These are phyloP conservation scores for Burhinus bistriatus DNA, from an alignment of 2,113 vertebrate species.

Conservation along the genomic window DNA sequence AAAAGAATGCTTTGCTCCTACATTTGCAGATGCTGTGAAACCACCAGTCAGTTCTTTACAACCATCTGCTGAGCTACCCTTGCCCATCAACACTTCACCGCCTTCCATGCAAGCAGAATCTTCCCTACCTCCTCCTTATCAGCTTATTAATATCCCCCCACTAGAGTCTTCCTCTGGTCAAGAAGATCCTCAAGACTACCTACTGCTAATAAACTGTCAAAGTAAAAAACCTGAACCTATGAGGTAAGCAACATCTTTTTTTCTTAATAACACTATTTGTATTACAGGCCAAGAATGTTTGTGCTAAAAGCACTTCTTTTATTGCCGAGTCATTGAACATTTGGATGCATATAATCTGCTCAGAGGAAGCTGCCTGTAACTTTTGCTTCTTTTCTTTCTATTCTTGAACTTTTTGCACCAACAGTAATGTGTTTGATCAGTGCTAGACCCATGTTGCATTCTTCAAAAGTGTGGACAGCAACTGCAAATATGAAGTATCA, in stretches of 20 bases:
- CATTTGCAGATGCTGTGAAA: slow-evolving; percentile 81
- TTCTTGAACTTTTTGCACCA: not conserved
- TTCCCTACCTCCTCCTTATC: slow-evolving; percentile 89
- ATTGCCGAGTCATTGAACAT: fast-evolving
- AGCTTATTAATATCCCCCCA: slow-evolving; percentile 87
- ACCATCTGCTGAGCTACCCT: slow-evolving; percentile 80
- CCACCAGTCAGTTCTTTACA: slow-evolving; percentile 78
- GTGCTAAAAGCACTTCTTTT: not conserved
- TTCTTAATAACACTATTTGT: not conserved
- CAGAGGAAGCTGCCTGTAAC: not conserved
- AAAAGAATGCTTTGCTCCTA: not conserved
- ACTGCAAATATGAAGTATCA: not conserved
- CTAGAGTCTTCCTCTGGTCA: slow-evolving; percentile 86
- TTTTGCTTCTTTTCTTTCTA: not conserved
- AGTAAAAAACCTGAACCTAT: slow-evolving; percentile 95
- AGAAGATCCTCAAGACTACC: slow-evolving; percentile 96
- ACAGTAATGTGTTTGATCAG: not conserved
- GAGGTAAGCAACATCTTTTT: slow-evolving; percentile 75
- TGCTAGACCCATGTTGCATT: not conserved
- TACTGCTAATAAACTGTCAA: slow-evolving; percentile 95
- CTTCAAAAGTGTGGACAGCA: not conserved
- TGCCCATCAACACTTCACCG: slow-evolving; percentile 70
- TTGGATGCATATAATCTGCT: not conserved
- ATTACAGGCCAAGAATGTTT: not conserved
- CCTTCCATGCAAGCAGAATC: slow-evolving; percentile 72